Evolutionary conservation across 2,888 invertebrate species (phyloP), one percentile per base, ranked within the genome.

Genomic region (Macrosiphum euphorbiae): DNA sequence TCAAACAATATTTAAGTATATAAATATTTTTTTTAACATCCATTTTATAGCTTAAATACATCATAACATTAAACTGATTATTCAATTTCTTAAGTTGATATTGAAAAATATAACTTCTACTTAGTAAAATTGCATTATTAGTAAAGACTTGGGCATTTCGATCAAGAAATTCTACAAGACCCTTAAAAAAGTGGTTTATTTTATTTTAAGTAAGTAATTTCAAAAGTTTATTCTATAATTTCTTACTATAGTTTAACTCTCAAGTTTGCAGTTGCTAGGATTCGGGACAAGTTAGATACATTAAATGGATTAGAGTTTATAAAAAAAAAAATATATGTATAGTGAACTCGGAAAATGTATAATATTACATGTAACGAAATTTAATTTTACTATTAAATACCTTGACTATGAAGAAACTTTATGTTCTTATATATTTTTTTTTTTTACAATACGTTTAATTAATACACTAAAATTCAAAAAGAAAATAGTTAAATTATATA

Each of bases 251-350:
- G 41, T 28, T 8, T 67, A 67, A 86, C 55, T 55, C n/a, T 85
- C 26, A 58, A 91, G 35, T 87, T 92, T 92, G 61, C 41, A 41
- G 61, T 87, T 44, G 8, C 35, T 50, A 61, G 47, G 16, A 87
- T 87, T 87, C 47, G 2, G 47, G 52, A 87, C 86, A 61, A 92
- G 28, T 92, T 88, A 41, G 28, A 50, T 78, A 78, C 52, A 52
- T 41, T 41, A 41, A 52, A 88, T 78, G n/a, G 92, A 92, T 92
- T 92, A 88, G 67, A 92, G 86, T 92, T 92, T 50, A 35, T 61
- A 92, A 61, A 92, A 44, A 88, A 55, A 20, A 44, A 88, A 55
- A 20, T 55, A 28, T 91, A 52, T 90, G 16, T 35, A 50, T 35
- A 41, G 5, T 0, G 44, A 28, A 13, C 8, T 41, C 16, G 26